Percentiles rank a stretch among this genome's conserved stretches.
These are phyloP conservation scores for Hypselothyrea guttata DNA, from an alignment of 2,888 invertebrate species.

Conservation along the genomic window DNA sequence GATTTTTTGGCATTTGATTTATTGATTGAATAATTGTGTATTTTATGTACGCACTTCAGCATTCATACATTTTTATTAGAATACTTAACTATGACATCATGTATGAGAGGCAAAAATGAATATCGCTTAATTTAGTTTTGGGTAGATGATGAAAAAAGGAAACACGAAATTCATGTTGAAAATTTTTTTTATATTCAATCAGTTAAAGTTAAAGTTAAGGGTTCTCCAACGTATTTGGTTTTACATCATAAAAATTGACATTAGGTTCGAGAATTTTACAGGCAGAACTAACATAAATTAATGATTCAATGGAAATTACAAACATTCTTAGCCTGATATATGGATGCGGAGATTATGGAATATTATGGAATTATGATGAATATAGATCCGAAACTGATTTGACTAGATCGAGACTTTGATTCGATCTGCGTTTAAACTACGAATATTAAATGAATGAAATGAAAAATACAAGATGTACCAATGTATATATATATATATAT, in stretches of 20 bases:
- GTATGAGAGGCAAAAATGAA: constrained; percentile 63
- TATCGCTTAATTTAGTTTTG: constrained; percentile 57
- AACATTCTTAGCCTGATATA: constrained; percentile 60
- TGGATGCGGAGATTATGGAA: too few relatives aligned
- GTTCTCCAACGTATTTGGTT: constrained; percentile 23
- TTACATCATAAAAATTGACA: constrained; percentile 54
- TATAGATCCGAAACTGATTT: constrained; percentile 13
- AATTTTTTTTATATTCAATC: constrained; percentile 20
- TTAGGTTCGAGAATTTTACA: constrained; percentile 42
- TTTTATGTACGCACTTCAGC: constrained; percentile 69
- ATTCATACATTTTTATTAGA: constrained; percentile 69
- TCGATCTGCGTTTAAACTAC: constrained; percentile 30
- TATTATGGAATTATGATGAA: constrained; percentile 2
- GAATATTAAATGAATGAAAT: constrained; percentile 10
- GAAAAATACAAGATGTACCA: not conserved
- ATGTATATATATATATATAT: constrained; percentile 19
- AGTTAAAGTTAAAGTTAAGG: constrained; percentile 39
- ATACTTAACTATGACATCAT: constrained; percentile 74
- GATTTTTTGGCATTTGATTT: constrained; percentile 71
- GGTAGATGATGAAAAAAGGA: constrained; percentile 58
- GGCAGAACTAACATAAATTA: constrained; percentile 30
- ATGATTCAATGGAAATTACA: constrained; percentile 34
- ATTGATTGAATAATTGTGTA: constrained; percentile 74
- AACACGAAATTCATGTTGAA: constrained; percentile 58
- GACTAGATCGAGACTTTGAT: constrained; percentile 46